Base-by-base conservation (phyloP, 1,140 invertebrate genomes). In the Vanessa atalanta region DNA sequence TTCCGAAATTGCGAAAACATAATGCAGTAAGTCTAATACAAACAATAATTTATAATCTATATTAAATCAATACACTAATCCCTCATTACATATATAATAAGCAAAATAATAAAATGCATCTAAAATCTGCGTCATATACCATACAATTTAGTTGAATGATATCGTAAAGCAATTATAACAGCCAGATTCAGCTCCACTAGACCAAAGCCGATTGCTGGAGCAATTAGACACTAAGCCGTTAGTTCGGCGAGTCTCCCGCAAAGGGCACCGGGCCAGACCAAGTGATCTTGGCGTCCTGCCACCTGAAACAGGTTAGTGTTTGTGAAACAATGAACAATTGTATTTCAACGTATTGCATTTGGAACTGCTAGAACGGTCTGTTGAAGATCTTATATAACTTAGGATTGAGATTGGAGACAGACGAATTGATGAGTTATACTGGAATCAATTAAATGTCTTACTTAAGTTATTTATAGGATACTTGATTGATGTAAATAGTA, bases 241-340 rank as follows among this genome's bases (percentile, higher is more conserved):
- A 89, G 72, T 89, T 89, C 11, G 86, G 83, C 23, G 85, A 85
- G 70, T 93, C 92, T 47, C 88, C 86, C n/a, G 91, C 84, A 65
- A 90, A 87, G 14, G 92, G 92, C 9, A 85, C 86, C 31, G 86
- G 76, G 20, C 93, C 93, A 7, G 89, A 91, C 93, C 93, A 93
- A 50, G 91, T 93, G 15, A 93, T 89, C 78, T 92, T 93, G 48
- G 93, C 93, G 43, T 93, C 93, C 85, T 93, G 92, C 93, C 93
- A 93, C 74, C 93, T 93, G 86, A 68, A 91, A 90, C 55, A 65
- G 61, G 11, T 61, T 61, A 61, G 57, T 61, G 57, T 61, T 61
- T 61, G 57, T 61, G 68, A 70, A 72, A 73, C 66, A 73, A 60
- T 65, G 55, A 68, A 68, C 53, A 67, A 67, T 64, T 64, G 57